Base-by-base conservation (phyloP, 2,113 vertebrate species). In the Macheiramphus alcinus region DNA sequence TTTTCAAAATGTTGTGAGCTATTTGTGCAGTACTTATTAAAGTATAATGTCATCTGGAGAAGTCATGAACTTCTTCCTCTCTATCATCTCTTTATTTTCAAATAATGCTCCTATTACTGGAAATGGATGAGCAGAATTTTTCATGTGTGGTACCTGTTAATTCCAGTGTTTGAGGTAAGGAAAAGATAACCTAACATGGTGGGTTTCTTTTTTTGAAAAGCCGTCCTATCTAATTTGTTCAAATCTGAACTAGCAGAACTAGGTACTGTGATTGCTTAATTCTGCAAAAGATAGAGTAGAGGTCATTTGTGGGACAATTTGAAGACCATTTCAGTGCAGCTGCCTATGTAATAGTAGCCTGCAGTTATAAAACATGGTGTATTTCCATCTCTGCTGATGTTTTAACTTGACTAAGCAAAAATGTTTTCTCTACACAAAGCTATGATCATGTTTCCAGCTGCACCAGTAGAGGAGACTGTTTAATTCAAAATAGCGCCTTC, bases 301-400 rank as follows among this genome's bases (percentile, higher is more conserved):
- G 93, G 95, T 97, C 90, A 80, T 56, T 70, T 61, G 80, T 87
- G 94, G 94, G 93, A 59, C 88, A 92, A 25, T 68, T 67, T 81
- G 62, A 84, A 84, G 92, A 56, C 47, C 13, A 15, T 90, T 68
- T 80, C 47, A 42, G 87, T 63, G 55, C 91, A 96, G 93, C 95
- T 97, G 94, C 71, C 67, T 86, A 16, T 81, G 59, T 79, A 80
- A 68, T 62, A 80, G 80, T 94, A 70, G 86, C 94, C 86, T 90
- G 90, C 55, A 43, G 84, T 78, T 84, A 68, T 9, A 75, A 67
- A 50, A 27, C 50, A 6, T 48, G 71, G 38, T 70, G 27, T 55
- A 31, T 95, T 96, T 87, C 80, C 52, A 63, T 62, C 79, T 65
- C 81, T 94, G 75, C 81, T 74, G 48, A 32, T 47, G 62, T 29